Evolutionary conservation across 1,140 invertebrate genomes (phyloP), one percentile per base, ranked within the genome.

Genomic region (Drosophila persimilis): DNA sequence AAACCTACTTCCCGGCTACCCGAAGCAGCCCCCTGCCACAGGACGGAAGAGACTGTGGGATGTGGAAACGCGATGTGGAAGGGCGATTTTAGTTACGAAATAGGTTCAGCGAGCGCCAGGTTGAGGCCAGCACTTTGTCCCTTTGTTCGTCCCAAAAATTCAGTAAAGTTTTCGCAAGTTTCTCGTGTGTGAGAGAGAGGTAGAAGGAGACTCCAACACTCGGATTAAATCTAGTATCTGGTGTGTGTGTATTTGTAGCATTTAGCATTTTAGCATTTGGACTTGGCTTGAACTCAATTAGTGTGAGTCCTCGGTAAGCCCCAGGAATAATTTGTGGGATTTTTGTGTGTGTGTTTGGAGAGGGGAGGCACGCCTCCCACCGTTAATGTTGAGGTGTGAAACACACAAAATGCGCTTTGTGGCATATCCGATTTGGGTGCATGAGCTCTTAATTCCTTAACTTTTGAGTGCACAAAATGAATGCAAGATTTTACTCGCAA

Each of bases 1-100:
- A 86, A 86, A 86, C 74, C 85, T 66, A 86, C 81, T 85, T 86
- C 70, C 31, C 29, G 7, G 6, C 29, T 29, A 6, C 29, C 7
- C 29, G 29, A 29, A 29, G 29, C 29, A 29, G 6, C 8, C 31
- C 8, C 2, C 31, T 31, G 1, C 31, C 31, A 45, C 52, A 26
- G 52, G 39, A 50, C 56, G 39, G 46, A 44, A 46, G 39, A 45
- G 45, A 47, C 54, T n/a, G 20, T 13, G 20, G 41, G 20, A n/a
- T 29, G 48, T 11, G 11, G 48, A 17, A n/a, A 13, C 35, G 35
- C 11, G 35, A 13, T 39, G 35, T 39, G 15, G 29, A 54, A 54
- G 48, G 48, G 66, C 24, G 45, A 64, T 67, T 70, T 70, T 70
- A 70, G 66, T 70, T 69, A 69, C 63, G 69, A 65, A 70, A 69